phyloP scores from a whole-genome alignment of 1,140 invertebrate genomes.

The Melipona quadrifasciata region DNA sequence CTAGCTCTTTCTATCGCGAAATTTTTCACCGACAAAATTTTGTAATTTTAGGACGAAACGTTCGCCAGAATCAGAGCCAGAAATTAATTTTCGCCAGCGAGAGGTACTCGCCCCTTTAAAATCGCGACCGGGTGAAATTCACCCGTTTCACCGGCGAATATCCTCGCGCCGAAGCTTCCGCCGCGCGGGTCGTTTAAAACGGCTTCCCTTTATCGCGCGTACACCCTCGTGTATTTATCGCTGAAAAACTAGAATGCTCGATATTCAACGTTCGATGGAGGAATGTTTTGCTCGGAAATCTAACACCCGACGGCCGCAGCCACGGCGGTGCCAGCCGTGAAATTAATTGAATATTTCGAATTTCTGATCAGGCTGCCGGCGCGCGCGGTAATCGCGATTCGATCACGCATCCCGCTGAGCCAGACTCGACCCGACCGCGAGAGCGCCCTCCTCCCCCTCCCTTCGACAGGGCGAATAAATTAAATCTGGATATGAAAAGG shows the following conservation, averaged over 20 bases:
- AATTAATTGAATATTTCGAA: conserved; percentile 71
- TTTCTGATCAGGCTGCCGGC: conserved; percentile 57
- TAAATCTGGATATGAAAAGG: conserved; percentile 70
- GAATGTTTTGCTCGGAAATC: conserved; percentile 2
- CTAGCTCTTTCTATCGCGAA: too few relatives aligned
- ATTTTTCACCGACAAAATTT: too few relatives aligned
- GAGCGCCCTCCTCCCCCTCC: too few relatives aligned
- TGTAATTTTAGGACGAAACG: too few relatives aligned
- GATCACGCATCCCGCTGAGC: conserved; percentile 33
- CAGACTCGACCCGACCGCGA: too few relatives aligned
- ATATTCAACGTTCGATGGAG: background rate
- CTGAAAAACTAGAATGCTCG: conserved; percentile 1
- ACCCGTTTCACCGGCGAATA: too few relatives aligned
- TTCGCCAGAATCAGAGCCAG: too few relatives aligned
- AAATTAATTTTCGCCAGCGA: too few relatives aligned
- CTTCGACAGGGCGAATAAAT: conserved; percentile 63
- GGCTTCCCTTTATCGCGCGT: background rate
- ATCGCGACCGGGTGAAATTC: too few relatives aligned
- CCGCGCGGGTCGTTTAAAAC: background rate
- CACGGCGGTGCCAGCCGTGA: conserved; percentile 29
- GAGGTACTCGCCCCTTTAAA: too few relatives aligned
- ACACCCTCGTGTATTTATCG: background rate
- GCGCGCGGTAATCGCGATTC: conserved; percentile 64
- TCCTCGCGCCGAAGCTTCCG: too few relatives aligned
- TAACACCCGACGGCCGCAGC: background rate